Conservation (phyloP, 2,113 vertebrate genomes). For the Chamaea fasciata region DNA sequence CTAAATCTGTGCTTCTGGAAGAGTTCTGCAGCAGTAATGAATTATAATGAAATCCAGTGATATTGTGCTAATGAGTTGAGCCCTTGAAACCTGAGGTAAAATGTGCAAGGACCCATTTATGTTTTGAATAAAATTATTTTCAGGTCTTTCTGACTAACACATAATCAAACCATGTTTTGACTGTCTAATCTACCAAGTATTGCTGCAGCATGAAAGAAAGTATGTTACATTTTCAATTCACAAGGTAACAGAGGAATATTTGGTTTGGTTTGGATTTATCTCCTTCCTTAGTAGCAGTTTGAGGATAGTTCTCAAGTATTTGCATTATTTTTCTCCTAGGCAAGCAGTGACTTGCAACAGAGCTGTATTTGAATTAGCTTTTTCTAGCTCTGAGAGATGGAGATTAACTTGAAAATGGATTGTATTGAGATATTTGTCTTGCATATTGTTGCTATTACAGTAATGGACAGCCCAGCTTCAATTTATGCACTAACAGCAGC, state of each 20-base stretch:
- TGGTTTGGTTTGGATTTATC: not conserved
- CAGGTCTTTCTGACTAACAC: not conserved
- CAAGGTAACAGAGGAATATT: not conserved
- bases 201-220: not conserved
- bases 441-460: not conserved
- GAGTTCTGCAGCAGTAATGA: not conserved
- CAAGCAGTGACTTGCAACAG: not conserved
- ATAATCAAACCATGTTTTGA: not conserved
- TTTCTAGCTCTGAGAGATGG: not conserved
- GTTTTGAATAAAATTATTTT: not conserved
- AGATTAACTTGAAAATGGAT: not conserved
- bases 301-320: not conserved
- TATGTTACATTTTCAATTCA: not conserved
- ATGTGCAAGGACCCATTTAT: not conserved
- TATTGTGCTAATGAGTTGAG: not conserved
- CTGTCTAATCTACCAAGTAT: not conserved
- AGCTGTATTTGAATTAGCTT: not conserved
- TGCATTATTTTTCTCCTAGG: not conserved
- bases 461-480: not conserved
- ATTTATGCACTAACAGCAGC: not conserved
- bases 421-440: not conserved
- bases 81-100: not conserved
- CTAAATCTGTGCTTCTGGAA: not conserved
- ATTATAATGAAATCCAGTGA: not conserved
- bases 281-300: not conserved